Percentiles rank a stretch among this genome's conserved stretches.
Evolutionary conservation across 2,888 invertebrate genomes (phyloP).

Genomic region (Amphipoea oculea): DNA sequence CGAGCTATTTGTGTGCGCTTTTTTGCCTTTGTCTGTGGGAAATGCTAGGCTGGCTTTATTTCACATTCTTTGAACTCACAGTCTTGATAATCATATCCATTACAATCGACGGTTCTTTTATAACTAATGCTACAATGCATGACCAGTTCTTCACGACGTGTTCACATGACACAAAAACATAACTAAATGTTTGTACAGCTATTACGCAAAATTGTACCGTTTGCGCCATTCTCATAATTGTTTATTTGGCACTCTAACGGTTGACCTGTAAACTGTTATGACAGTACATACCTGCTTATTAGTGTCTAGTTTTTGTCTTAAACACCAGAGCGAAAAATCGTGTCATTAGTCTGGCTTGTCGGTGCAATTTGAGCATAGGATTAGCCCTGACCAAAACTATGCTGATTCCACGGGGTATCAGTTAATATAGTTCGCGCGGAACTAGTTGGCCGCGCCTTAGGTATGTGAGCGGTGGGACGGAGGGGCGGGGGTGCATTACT

Average conservation of each 20-base stretch:
- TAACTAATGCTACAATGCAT: slow-evolving; percentile 41
- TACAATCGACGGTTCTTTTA: slow-evolving; percentile 28
- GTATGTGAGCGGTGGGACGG: too few species aligned
- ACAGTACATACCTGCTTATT: slow-evolving; percentile 26
- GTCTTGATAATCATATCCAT: slow-evolving; percentile 31
- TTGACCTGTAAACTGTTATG: slow-evolving; percentile 64
- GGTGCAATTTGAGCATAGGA: background rate
- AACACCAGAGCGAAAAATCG: slow-evolving; percentile 3
- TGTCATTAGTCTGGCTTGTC: slow-evolving; percentile 5
- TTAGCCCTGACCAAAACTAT: slow-evolving; percentile 16
- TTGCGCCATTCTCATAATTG: slow-evolving; percentile 59
- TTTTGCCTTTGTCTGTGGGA: background rate
- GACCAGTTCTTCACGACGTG: slow-evolving; percentile 21
- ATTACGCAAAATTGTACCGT: slow-evolving; percentile 64
- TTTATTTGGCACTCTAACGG: slow-evolving; percentile 71
- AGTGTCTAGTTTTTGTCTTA: background rate
- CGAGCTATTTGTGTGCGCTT: background rate
- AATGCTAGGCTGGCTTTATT: background rate
- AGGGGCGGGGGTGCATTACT: too few species aligned
- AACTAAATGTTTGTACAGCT: slow-evolving; percentile 50
- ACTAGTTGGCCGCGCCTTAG: too few species aligned
- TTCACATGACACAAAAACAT: slow-evolving; percentile 59
- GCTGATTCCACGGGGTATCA: background rate
- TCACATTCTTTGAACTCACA: slow-evolving; percentile 3
- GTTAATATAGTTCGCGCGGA: too few species aligned